Conservation (phyloP, 2,888 invertebrate species). For the Acronicta aceris region DNA sequence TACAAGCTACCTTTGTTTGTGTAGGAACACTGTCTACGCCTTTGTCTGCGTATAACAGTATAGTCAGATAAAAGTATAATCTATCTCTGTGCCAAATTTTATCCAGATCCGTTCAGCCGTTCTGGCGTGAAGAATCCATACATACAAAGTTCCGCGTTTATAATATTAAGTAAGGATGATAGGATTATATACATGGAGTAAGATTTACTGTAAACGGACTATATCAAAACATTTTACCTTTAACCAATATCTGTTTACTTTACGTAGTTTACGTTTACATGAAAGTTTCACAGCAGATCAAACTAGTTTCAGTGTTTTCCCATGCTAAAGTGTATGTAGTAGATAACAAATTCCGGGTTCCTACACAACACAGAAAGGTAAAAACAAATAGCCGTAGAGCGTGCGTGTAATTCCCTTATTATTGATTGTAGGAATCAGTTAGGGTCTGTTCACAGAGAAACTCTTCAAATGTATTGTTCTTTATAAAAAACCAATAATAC, state of each 20-base stretch:
- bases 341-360: slow-evolving; percentile 65
- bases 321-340: slow-evolving; percentile 47
- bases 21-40: no score
- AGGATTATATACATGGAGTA: no score
- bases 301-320: slow-evolving; percentile 46
- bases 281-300: slow-evolving; percentile 25
- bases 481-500: no score
- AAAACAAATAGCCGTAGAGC: slow-evolving; percentile 69
- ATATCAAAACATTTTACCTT: slow-evolving; percentile 19
- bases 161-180: no score
- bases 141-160: no score
- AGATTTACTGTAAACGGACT: not conserved
- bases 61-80: no score
- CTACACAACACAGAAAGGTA: slow-evolving; percentile 60
- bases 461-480: no score
- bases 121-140: no score
- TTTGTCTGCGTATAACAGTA: no score
- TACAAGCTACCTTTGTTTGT: no score
- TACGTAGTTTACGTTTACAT: slow-evolving; percentile 13
- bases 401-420: slow-evolving; percentile 63
- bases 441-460: slow-evolving; percentile 40
- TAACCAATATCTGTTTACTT: slow-evolving; percentile 23
- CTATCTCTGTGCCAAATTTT: no score
- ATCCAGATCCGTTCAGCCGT: no score
- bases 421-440: slow-evolving; percentile 66